Conservation (phyloP, 2,797 vertebrate genomes). For the Hoplostethus atlanticus region DNA sequence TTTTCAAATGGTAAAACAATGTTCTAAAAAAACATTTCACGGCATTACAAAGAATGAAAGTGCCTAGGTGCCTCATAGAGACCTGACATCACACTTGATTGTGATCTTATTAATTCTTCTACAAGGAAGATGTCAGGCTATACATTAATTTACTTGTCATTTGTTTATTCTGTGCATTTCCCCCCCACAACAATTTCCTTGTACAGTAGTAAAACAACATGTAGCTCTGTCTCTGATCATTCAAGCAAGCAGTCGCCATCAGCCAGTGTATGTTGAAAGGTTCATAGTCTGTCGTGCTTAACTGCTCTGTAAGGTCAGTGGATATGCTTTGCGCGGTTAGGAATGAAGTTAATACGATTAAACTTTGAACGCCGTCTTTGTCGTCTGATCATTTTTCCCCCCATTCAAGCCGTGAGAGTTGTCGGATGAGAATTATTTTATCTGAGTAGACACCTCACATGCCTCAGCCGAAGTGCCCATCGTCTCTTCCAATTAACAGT, state of each 20-base stretch:
- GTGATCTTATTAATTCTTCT: too few species aligned
- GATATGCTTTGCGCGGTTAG: background rate
- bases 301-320: background rate
- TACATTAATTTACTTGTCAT: too few species aligned
- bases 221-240: background rate
- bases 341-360: background rate
- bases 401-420: background rate
- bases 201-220: too few species aligned
- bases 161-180: too few species aligned
- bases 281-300: background rate
- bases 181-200: too few species aligned
- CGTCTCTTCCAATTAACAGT: conserved; percentile 52
- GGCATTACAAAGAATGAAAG: too few species aligned
- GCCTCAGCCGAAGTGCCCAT: conserved; percentile 23
- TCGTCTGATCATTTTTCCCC: background rate
- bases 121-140: too few species aligned
- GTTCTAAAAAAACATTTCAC: too few species aligned
- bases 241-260: background rate
- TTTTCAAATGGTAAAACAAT: too few species aligned
- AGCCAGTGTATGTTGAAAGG: background rate
- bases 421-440: background rate
- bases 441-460: conserved; percentile 28
- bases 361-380: background rate
- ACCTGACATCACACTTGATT: too few species aligned
- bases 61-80: too few species aligned